A percentile compares a stretch with the other conserved stretches of the same genome.
These are phyloP conservation scores for Scarus forsteni DNA, from an alignment of 2,797 vertebrate species.

Conservation along the genomic window DNA sequence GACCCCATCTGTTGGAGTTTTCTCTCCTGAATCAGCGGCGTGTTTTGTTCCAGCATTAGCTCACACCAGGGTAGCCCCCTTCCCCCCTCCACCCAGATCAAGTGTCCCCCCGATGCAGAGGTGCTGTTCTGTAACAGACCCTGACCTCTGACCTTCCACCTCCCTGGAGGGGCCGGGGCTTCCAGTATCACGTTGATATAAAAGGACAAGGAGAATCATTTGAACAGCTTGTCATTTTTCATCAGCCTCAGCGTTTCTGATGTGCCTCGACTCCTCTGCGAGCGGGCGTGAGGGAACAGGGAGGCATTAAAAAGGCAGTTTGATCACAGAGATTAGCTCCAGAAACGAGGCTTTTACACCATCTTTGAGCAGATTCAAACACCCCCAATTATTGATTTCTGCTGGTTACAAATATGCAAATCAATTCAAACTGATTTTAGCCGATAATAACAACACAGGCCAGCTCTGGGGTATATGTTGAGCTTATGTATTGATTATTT, in stretches of 20 bases:
- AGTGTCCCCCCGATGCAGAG: conserved; percentile 28
- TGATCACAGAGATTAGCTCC: background rate
- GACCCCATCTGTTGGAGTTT: no score
- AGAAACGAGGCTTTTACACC: background rate
- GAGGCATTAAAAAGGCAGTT: conserved; percentile 15
- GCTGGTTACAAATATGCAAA: no score
- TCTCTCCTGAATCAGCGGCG: conserved; percentile 18
- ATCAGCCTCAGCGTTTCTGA: conserved; percentile 54
- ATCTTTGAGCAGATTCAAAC: background rate
- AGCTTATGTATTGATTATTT: no score
- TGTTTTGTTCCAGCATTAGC: background rate
- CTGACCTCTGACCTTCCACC: conserved; percentile 68
- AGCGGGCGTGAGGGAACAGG: conserved; percentile 20
- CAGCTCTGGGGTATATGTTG: no score
- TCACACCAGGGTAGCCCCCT: conserved; percentile 6
- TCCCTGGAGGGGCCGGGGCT: conserved; percentile 20
- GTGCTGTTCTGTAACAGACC: conserved; percentile 53
- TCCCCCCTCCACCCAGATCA: conserved; percentile 6
- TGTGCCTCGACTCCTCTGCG: conserved; percentile 34
- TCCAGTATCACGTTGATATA: conserved; percentile 45
- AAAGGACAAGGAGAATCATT: conserved; percentile 68
- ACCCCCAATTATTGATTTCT: no score
- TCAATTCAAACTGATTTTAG: no score
- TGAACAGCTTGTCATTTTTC: conserved; percentile 68
- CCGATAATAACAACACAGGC: no score